Conservation (phyloP, 2,888 invertebrate genomes). For the Drosophila silvestris region DNA sequence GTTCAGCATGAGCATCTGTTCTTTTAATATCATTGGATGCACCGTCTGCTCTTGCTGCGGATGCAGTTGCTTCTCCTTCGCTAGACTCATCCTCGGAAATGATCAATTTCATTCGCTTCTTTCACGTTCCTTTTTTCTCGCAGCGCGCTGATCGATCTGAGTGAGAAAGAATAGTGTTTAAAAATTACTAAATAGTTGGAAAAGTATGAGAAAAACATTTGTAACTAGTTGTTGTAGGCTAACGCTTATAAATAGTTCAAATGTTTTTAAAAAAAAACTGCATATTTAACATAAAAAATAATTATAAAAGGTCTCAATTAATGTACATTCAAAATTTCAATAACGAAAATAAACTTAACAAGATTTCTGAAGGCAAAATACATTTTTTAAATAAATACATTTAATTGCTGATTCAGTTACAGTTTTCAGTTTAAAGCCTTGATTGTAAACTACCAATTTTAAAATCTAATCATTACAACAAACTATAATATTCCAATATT, state of each 20-base stretch:
- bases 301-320: not conserved
- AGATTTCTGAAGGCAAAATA: not conserved
- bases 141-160: constrained; percentile 58
- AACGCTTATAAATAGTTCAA: not conserved
- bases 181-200: not conserved
- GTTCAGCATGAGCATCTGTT: constrained; percentile 35
- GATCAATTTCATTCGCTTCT: constrained; percentile 51
- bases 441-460: not conserved
- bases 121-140: constrained; percentile 41
- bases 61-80: constrained; percentile 8
- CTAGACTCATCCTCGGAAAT: constrained; percentile 64
- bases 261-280: not conserved
- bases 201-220: too few relatives aligned
- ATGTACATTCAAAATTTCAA: too few relatives aligned
- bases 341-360: accelerated
- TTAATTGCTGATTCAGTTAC: not conserved
- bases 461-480: not conserved
- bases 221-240: too few relatives aligned
- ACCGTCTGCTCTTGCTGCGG: not conserved
- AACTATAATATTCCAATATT: not conserved
- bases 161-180: constrained; percentile 6
- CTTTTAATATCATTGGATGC: constrained; percentile 9
- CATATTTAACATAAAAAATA: not conserved
- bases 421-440: not conserved
- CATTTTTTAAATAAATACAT: not conserved